Evolutionary conservation across 2,888 invertebrate species (phyloP), one percentile per base, ranked within the genome.

Genomic region (Synanthedon tipuliformis): DNA sequence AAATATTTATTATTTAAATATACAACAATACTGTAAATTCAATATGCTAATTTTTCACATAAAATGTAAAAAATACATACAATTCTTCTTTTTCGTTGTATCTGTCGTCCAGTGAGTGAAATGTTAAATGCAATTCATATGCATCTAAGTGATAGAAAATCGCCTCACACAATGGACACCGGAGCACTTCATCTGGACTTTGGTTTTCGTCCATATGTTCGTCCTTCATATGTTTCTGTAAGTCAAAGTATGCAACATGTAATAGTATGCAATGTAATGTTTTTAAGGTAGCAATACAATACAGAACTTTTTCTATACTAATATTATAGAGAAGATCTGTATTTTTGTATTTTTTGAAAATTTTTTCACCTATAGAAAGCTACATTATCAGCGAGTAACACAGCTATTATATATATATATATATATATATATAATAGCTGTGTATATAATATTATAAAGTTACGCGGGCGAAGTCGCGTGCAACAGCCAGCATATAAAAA

Each of bases 101-200:
- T 50, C 90, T 69, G 72, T 92, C 92, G 55, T 89, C 89, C 1
- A 84, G 81, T 13, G 88, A 83, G 66, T 92, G 92, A 68, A 90
- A 90, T 53, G 87, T 88, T 27, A 90, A 88, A 66, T 92, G 92
- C 51, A 89, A 78, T 59, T 90, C 89, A 65, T 91, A 92, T 0
- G 92, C 91, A 70, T 89, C 89, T 63, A 90, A 82, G 64, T 89
- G 90, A 61, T 89, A 91, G 69, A 92, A 92, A 50, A 91, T 75
- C 11, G 91, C 91, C 57, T 91, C 90, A 66, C 92, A 92, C 15
- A 90, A 80, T 3, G 90, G 90, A 65, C 92, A 92, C 54, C 90
- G 87, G 48, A 91, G 79, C 50, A 91, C 74, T 64, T 91, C 89
- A 51, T 85, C 89, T 2, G 85, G 86, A 54, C 73, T 72, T 59